Evolutionary conservation across 2,888 invertebrate species (phyloP).

Genomic region (Rhingia rostrata): DNA sequence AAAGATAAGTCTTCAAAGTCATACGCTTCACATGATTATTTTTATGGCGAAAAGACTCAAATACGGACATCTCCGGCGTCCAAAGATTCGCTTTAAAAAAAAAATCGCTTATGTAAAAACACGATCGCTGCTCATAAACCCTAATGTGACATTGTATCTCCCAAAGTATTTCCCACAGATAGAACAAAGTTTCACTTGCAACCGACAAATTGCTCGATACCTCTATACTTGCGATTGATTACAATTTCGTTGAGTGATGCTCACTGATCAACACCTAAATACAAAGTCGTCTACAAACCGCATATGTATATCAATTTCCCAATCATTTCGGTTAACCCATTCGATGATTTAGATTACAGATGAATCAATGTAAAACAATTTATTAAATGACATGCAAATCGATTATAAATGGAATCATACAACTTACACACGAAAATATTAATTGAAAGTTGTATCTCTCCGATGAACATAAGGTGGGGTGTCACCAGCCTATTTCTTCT

Average conservation of each 20-base stretch:
- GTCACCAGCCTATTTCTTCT: conserved; percentile 37
- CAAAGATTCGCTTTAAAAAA: too few species aligned
- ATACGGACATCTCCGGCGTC: too few species aligned
- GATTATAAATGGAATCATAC: conserved; percentile 43
- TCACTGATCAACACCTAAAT: background rate
- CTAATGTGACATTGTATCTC: too few species aligned
- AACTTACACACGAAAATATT: conserved; percentile 27
- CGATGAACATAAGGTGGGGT: conserved; percentile 24
- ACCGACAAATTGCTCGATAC: too few species aligned
- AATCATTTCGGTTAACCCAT: conserved; percentile 12
- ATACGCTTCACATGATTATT: too few species aligned
- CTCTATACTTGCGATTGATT: background rate
- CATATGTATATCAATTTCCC: conserved; percentile 29
- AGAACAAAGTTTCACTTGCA: too few species aligned
- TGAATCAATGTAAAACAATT: conserved; percentile 64
- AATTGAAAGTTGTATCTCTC: conserved; percentile 55
- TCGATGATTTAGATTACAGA: conserved; percentile 32
- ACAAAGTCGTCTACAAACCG: conserved; percentile 35
- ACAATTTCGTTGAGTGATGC: background rate
- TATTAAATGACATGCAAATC: conserved; percentile 49
- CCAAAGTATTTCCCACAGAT: too few species aligned
- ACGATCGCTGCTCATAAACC: too few species aligned
- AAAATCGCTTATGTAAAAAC: too few species aligned
- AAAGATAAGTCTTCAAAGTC: too few species aligned
- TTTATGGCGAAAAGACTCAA: too few species aligned